phyloP scores from a whole-genome alignment of 2,888 invertebrate genomes.

The Kuschelorhynchus macadamiae region DNA sequence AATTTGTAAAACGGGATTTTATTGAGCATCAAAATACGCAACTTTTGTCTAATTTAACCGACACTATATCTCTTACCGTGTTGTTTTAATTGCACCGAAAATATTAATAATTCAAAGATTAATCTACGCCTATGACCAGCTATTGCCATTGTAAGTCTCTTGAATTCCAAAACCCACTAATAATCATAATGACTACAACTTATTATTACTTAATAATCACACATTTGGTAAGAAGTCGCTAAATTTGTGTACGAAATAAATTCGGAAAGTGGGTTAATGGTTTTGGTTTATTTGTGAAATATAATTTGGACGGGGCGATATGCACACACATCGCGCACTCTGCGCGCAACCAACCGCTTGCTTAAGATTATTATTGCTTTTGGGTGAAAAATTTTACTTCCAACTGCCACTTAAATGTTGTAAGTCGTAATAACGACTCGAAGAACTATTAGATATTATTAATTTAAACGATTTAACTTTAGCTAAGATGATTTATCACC shows the following conservation, averaged over 20 bases:
- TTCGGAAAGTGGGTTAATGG: slow-evolving; percentile 50
- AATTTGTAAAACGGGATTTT: no score
- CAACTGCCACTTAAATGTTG: slow-evolving; percentile 5
- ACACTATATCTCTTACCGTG: no score
- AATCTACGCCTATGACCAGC: slow-evolving; percentile 24
- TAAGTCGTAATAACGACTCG: slow-evolving; percentile 8
- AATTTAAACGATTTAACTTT: no score
- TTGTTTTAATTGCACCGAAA: no score
- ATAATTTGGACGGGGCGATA: slow-evolving; percentile 33
- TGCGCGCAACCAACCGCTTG: slow-evolving; percentile 3
- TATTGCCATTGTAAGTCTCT: slow-evolving; percentile 11
- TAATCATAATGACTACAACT: no score
- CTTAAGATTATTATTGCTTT: slow-evolving; percentile 12
- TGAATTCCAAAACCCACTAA: slow-evolving; percentile 27
- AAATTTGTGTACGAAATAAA: slow-evolving; percentile 49
- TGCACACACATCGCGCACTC: slow-evolving; percentile 20
- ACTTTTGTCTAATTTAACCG: no score
- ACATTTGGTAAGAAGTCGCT: slow-evolving; percentile 52
- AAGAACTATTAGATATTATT: no score
- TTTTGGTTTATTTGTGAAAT: slow-evolving; percentile 46
- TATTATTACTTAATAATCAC: slow-evolving; percentile 48
- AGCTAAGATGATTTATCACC: background rate
- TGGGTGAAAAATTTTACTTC: slow-evolving; percentile 5
- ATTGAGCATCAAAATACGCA: no score
- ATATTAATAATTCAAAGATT: no score